A percentile compares a stretch with the other conserved stretches of the same genome.
Evolutionary conservation across 1,140 invertebrate species (phyloP).

Genomic region (Berghia stephanieae): DNA sequence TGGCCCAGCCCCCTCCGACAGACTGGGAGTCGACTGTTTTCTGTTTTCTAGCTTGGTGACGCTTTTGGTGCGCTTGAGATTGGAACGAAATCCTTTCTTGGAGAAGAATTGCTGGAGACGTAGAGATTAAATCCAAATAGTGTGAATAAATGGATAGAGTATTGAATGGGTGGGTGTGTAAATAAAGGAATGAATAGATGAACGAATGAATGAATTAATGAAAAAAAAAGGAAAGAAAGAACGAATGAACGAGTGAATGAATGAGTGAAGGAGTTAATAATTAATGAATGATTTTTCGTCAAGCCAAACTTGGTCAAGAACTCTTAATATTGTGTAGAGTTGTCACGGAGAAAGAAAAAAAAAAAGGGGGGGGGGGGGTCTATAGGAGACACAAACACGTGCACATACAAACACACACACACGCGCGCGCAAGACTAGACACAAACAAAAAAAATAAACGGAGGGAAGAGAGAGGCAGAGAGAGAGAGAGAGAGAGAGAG

Average conservation of each 20-base stretch:
- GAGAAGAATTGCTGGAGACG: conserved; percentile 83
- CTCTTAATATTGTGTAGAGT: too few relatives aligned
- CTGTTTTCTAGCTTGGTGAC: conserved; percentile 89
- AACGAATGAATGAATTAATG: not conserved
- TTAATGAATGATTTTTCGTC: too few relatives aligned
- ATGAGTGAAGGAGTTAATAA: not conserved
- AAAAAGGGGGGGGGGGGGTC: not conserved
- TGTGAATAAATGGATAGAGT: not conserved
- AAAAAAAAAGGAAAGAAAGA: not conserved
- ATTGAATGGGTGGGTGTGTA: not conserved
- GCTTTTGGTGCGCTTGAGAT: conserved; percentile 88
- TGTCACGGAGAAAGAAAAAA: too few relatives aligned
- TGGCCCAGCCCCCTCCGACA: conserved; percentile 68
- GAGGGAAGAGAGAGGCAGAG: not conserved
- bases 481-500: conserved; percentile 11
- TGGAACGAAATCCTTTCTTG: conserved; percentile 81
- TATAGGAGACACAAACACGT: not conserved
- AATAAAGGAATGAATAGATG: not conserved
- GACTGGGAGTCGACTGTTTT: conserved; percentile 71
- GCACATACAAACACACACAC: conserved; percentile 1
- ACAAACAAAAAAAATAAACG: too few relatives aligned
- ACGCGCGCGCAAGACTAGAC: too few relatives aligned
- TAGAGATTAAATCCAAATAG: not conserved
- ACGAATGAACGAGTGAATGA: not conserved
- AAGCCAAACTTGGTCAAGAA: too few relatives aligned